A percentile compares a stretch with the other conserved stretches of the same genome.
Evolutionary conservation across 2,797 vertebrate genomes (phyloP).

Genomic region (Macropodus opercularis): DNA sequence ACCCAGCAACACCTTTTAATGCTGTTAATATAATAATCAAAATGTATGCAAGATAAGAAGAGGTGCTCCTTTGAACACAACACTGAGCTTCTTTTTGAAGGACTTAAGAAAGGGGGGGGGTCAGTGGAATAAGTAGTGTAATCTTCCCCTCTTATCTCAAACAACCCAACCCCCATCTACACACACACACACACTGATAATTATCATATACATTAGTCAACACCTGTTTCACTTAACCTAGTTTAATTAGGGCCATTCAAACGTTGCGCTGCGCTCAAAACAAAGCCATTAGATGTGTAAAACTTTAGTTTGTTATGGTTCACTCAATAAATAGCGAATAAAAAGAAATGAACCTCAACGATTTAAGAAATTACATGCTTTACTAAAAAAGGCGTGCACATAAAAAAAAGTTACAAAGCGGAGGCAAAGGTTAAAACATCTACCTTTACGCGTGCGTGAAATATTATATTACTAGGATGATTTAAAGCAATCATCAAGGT

Average conservation of each 20-base stretch:
- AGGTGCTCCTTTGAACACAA: conserved; percentile 46
- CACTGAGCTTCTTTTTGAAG: conserved; percentile 67
- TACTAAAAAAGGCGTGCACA: too few relatives aligned
- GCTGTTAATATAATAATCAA: conserved; percentile 45
- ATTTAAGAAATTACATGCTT: not conserved
- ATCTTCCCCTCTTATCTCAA: conserved; percentile 74
- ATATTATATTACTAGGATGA: conserved; percentile 11
- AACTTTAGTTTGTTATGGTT: conserved; percentile 59
- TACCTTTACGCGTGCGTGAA: conserved; percentile 36
- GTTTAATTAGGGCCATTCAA: conserved; percentile 79
- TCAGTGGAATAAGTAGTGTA: conserved; percentile 66
- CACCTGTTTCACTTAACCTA: conserved; percentile 83
- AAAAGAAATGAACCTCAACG: conserved; percentile 24
- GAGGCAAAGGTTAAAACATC: too few relatives aligned
- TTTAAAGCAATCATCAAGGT: not conserved
- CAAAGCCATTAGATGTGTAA: conserved; percentile 56
- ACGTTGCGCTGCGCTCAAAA: conserved; percentile 56
- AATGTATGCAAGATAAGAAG: conserved; percentile 44
- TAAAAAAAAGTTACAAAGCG: too few relatives aligned
- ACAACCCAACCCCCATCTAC: conserved; percentile 49
- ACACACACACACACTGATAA: conserved; percentile 77
- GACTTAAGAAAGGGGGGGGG: conserved; percentile 14
- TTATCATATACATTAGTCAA: conserved; percentile 87
- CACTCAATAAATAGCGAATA: conserved; percentile 50
- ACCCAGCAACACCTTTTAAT: conserved; percentile 13